Conservation (phyloP, 2,888 invertebrate genomes). For the Harpagoxenus sublaevis region DNA sequence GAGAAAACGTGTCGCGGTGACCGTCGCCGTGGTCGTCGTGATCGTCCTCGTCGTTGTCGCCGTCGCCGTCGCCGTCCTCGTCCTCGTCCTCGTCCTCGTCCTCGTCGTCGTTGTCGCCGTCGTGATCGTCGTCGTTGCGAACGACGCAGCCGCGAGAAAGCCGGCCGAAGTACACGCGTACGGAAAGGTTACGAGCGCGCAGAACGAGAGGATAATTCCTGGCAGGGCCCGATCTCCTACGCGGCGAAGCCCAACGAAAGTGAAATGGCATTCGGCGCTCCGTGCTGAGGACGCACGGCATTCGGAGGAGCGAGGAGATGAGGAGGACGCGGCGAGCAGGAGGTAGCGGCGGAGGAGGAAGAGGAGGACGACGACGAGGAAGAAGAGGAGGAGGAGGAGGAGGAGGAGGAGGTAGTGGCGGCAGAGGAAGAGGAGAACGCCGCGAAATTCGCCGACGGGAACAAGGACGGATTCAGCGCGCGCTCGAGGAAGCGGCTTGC, state of each 20-base stretch:
- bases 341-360: slow-evolving; percentile 68
- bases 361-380: slow-evolving; percentile 65
- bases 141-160: slow-evolving; percentile 69
- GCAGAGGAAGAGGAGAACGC: slow-evolving; percentile 73
- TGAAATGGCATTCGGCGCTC: slow-evolving; percentile 85
- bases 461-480: slow-evolving; percentile 78
- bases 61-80: slow-evolving; percentile 38
- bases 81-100: slow-evolving; percentile 58
- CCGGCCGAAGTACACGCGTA: slow-evolving; percentile 73
- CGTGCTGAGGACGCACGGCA: slow-evolving; percentile 82
- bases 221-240: slow-evolving; percentile 83
- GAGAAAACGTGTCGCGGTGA: slow-evolving; percentile 71
- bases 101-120: slow-evolving; percentile 54
- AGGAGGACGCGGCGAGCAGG: slow-evolving; percentile 73
- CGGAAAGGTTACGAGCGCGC: slow-evolving; percentile 76
- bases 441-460: slow-evolving; percentile 84
- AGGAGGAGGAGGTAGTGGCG: slow-evolving; percentile 59
- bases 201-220: slow-evolving; percentile 82
- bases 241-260: slow-evolving; percentile 86
- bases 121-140: slow-evolving; percentile 64
- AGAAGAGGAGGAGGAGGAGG: slow-evolving; percentile 62
- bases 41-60: slow-evolving; percentile 37
- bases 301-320: slow-evolving; percentile 81
- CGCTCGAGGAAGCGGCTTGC: slow-evolving; percentile 74
- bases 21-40: slow-evolving; percentile 43